Conservation (phyloP, 2,113 vertebrate genomes). For the Bujurquina vittata region DNA sequence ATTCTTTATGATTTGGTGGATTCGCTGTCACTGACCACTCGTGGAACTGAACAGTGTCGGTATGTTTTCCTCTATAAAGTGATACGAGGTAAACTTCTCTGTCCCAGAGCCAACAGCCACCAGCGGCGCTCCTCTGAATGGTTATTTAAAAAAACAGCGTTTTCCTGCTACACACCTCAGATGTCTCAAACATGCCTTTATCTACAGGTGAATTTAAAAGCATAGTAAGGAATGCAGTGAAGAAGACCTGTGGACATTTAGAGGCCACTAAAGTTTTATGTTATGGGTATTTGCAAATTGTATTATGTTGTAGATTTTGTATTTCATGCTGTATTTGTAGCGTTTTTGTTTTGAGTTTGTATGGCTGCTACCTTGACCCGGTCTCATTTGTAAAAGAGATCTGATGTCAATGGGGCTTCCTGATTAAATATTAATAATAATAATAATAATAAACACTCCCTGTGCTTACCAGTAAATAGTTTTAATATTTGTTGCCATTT, state of each 20-base stretch:
- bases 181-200: not conserved
- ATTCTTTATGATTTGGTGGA: not conserved
- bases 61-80: not conserved
- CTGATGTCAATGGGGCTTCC: too few relatives aligned
- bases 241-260: not conserved
- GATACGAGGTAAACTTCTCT: not conserved
- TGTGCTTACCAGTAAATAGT: not conserved
- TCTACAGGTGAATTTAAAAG: fast-evolving
- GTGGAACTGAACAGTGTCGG: not conserved
- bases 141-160: not conserved
- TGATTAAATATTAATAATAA: too few relatives aligned
- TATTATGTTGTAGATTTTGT: not conserved
- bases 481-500: not conserved
- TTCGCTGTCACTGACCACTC: not conserved
- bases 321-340: too few relatives aligned
- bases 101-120: not conserved
- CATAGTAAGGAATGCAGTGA: not conserved
- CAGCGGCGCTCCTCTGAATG: too few relatives aligned
- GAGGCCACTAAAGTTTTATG: not conserved
- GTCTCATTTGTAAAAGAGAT: too few relatives aligned
- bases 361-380: not conserved
- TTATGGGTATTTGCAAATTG: not conserved
- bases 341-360: not conserved
- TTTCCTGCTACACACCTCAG: too few relatives aligned
- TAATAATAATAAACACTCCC: not conserved